Evolutionary conservation across 2,113 vertebrate genomes (phyloP), one percentile per base, ranked within the genome.

Genomic region (Acrocephalus kingi): DNA sequence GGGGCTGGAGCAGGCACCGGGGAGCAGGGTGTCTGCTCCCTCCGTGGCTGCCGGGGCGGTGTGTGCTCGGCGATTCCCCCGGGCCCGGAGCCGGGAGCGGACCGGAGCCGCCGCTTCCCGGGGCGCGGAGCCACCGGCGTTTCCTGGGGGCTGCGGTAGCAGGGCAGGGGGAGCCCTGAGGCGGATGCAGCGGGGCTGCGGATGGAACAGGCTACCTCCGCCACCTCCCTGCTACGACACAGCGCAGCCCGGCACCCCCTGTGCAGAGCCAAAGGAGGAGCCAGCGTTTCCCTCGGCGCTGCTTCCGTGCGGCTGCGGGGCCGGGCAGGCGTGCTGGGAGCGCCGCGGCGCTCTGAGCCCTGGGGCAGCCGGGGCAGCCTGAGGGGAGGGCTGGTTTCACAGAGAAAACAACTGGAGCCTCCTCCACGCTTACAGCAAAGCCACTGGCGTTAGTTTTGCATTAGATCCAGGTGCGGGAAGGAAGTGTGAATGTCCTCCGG

Each of bases 281-380:
- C 6, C n/a, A 12, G 51, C 1, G 0, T 15, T 61, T 56, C 8
- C n/a, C 46, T 48, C 6, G 25, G 83, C 1, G 1, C n/a, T n/a
- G 62, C 21, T 5, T 33, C 16, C n/a, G 30, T 41, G 39, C 1
- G 1, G 6, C 33, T 45, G 15, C 37, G 23, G 3, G 0, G 23
- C 23, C 0, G 3, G 23, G 10, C 37, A 3, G 59, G 33, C 13
- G 33, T 2, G 5, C 31, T 1, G 24, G 24, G n/a, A 48, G 11
- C 23, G 0, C 5, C 49, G 22, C 6, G 3, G 72, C 31, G 25
- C 59, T 11, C 51, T 3, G 55, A 18, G 15, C 10, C n/a, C 11
- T 15, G 27, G 21, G 58, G 11, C 59, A 31, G 56, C 23, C 41
- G 2, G 52, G 31, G 6, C 22, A 27, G 63, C 35, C 54, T 59